Percentiles rank a stretch among this genome's conserved stretches.
These are phyloP conservation scores for Eufriesea mexicana DNA, from an alignment of 1,140 invertebrate species.

Conservation along the genomic window DNA sequence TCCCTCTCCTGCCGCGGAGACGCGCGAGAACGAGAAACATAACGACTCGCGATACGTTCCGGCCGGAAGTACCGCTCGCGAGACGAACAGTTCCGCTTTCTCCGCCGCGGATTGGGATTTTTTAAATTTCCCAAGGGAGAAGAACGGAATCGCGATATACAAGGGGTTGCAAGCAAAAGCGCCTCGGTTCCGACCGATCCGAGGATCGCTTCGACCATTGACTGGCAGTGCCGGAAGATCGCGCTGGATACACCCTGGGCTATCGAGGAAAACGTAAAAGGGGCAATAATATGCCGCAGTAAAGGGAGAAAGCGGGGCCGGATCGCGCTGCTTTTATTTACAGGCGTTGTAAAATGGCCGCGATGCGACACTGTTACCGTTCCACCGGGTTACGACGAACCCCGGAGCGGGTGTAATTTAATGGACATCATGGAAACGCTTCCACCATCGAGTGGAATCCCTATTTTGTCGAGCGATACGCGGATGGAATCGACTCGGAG, in stretches of 20 bases:
- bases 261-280: conserved; percentile 43
- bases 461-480: not conserved
- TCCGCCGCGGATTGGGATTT: conserved; percentile 46
- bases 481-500: conserved; percentile 3
- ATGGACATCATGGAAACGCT: not conserved
- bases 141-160: conserved; percentile 17
- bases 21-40: not conserved
- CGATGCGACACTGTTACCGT: conserved; percentile 9
- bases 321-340: conserved; percentile 37
- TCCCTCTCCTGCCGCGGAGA: too few species aligned
- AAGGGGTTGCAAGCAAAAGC: conserved; percentile 9
- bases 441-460: not conserved
- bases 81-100: conserved; percentile 8
- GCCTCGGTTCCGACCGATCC: conserved; percentile 42
- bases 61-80: not conserved
- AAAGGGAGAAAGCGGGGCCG: conserved; percentile 25
- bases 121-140: conserved; percentile 60
- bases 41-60: conserved; percentile 4
- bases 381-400: not conserved
- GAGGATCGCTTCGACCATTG: conserved; percentile 43
- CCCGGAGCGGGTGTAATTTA: not conserved
- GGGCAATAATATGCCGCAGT: conserved; percentile 41
- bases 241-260: not conserved
- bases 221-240: not conserved
- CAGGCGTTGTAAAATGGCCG: conserved; percentile 32